phyloP scores from a whole-genome alignment of 1,140 invertebrate species.

The Epicauta chinensis region DNA sequence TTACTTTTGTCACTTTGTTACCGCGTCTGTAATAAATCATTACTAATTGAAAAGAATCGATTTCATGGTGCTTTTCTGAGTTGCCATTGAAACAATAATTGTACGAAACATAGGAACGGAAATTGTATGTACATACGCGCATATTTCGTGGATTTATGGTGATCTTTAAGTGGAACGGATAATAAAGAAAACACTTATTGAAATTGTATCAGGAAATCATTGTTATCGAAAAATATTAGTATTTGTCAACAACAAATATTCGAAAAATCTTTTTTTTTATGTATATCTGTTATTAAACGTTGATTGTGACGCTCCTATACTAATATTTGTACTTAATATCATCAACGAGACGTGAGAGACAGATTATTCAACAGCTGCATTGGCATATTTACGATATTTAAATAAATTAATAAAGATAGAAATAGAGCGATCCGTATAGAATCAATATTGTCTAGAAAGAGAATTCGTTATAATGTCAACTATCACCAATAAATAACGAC shows the following conservation, averaged over 20 bases:
- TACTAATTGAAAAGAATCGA: constrained; percentile 10
- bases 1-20: constrained; percentile 14
- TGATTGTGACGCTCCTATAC: constrained; percentile 16
- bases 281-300: constrained; percentile 18
- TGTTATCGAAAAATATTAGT: constrained; percentile 13
- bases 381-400: constrained; percentile 21
- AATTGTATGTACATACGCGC: background rate
- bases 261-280: constrained; percentile 16
- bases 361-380: constrained; percentile 20
- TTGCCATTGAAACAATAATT: background rate
- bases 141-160: too few relatives aligned
- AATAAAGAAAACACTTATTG: constrained; percentile 11
- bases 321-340: constrained; percentile 27
- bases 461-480: constrained; percentile 10
- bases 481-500: constrained; percentile 7
- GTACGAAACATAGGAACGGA: constrained; percentile 2
- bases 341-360: constrained; percentile 7
- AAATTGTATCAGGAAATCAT: background rate
- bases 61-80: background rate
- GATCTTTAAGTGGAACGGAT: background rate
- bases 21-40: constrained; percentile 14
- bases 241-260: constrained; percentile 21
- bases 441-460: too few relatives aligned
- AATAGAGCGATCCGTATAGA: constrained; percentile 9
- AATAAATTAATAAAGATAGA: constrained; percentile 15